Evolutionary conservation across 2,113 vertebrate genomes (phyloP), one percentile per base, ranked within the genome.

Genomic region (Alethe diademata): DNA sequence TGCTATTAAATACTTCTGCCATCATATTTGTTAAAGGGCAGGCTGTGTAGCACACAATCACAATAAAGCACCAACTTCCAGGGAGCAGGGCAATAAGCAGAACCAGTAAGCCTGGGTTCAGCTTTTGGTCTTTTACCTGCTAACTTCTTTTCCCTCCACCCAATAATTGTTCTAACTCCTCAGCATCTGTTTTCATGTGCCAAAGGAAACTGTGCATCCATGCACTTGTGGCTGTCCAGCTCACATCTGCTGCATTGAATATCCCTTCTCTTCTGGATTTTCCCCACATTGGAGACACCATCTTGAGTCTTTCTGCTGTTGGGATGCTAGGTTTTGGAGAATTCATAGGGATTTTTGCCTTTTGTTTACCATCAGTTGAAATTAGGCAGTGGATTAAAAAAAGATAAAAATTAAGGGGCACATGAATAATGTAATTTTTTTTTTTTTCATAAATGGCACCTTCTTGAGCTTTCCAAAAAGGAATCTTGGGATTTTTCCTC

Each of bases 171-270:
- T 71, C 26, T n/a, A 64, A 15, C 14, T 40, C 38, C 53, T 87
- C 31, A 51, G 47, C 26, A 11, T 13, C 6, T 35, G 19, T 85
- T 85, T 90, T 67, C 43, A 40, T 1, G 2, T 71, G 64, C 35
- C 16, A 25, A 17, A 89, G 64, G 82, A 74, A 78, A 35, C 18
- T 0, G 0, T n/a, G 14, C 11, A 23, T 9, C 28, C 3, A 13
- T 25, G 4, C 12, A 19, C 24, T 43, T 53, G 47, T 8, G 2
- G 45, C 25, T 82, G 18, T 66, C 31, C 36, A 24, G 48, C 19
- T 83, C 23, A 50, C 4, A 1, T 18, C 15, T 69, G 45, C 58
- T 19, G 50, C 45, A 57, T 11, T 0, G 1, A 62, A 50, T 19
- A 25, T 11, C 8, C 10, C 24, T 65, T 2, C 57, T 58, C 60